Evolutionary conservation across 2,888 invertebrate genomes (phyloP).

Genomic region (Pecten maximus): DNA sequence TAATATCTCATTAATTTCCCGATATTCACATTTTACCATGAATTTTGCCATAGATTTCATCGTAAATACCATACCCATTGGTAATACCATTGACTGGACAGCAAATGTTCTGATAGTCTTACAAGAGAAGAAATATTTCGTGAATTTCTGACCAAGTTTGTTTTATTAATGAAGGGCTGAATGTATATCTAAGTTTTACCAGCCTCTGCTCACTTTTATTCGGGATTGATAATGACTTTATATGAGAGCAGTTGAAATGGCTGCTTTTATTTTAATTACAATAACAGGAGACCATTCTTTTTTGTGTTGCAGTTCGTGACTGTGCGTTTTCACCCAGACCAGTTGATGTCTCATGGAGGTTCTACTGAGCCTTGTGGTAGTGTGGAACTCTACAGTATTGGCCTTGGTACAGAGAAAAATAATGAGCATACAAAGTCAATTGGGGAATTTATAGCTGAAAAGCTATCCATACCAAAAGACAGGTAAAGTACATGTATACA

Average conservation of each 20-base stretch:
- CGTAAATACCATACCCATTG: too few relatives aligned
- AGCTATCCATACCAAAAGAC: slow-evolving; percentile 86
- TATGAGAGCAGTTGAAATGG: not conserved
- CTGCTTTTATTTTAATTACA: not conserved
- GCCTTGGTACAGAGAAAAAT: slow-evolving; percentile 87
- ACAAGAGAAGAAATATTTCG: too few relatives aligned
- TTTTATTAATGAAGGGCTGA: not conserved
- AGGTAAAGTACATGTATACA: slow-evolving; percentile 78
- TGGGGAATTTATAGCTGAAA: slow-evolving; percentile 85
- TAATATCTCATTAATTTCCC: too few relatives aligned
- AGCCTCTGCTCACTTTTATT: too few relatives aligned
- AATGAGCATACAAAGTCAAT: slow-evolving; percentile 87
- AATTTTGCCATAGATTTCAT: too few relatives aligned
- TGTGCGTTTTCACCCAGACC: slow-evolving; percentile 76
- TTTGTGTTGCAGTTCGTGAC: slow-evolving; percentile 76
- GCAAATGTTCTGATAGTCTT: too few relatives aligned
- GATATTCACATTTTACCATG: too few relatives aligned
- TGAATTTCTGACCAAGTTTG: too few relatives aligned
- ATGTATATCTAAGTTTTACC: not conserved
- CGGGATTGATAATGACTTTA: too few relatives aligned
- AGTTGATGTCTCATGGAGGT: slow-evolving; percentile 87
- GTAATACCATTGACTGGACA: too few relatives aligned
- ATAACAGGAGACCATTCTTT: slow-evolving; percentile 14
- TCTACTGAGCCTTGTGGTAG: slow-evolving; percentile 86
- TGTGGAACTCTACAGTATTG: slow-evolving; percentile 87